These are phyloP conservation scores for Hylomyscus alleni DNA, from an alignment of 2,797 vertebrate species.

Conservation along the genomic window DNA sequence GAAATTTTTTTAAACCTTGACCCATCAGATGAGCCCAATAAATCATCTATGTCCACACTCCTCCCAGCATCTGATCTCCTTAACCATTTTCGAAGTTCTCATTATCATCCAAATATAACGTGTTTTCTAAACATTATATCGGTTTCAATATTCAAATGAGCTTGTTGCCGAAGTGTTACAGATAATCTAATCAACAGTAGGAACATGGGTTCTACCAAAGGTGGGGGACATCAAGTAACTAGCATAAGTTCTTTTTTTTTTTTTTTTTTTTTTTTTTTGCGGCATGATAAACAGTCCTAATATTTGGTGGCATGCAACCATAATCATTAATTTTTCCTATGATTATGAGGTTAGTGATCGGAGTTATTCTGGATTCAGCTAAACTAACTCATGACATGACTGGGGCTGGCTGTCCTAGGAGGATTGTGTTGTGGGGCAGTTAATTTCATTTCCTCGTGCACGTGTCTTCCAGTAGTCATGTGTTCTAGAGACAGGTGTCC, in stretches of 20 bases:
- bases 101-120: slow-evolving; percentile 32
- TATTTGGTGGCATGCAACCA: neutral
- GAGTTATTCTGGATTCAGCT: neutral
- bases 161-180: slow-evolving; percentile 5
- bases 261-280: neutral
- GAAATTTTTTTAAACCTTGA: slow-evolving; percentile 60
- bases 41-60: neutral
- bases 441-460: neutral
- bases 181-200: neutral
- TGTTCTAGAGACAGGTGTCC: neutral
- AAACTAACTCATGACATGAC: neutral
- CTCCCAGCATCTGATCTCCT: neutral
- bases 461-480: neutral
- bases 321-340: neutral
- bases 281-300: neutral
- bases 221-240: neutral
- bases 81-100: slow-evolving; percentile 51
- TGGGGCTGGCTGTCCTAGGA: neutral
- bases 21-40: slow-evolving; percentile 64
- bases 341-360: neutral
- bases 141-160: slow-evolving; percentile 54
- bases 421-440: neutral
- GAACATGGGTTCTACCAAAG: neutral
- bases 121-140: slow-evolving; percentile 25
- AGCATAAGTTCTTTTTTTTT: neutral